Evolutionary conservation across 2,797 vertebrate species (phyloP).

Genomic region (Phrynocephalus guinanensis): DNA sequence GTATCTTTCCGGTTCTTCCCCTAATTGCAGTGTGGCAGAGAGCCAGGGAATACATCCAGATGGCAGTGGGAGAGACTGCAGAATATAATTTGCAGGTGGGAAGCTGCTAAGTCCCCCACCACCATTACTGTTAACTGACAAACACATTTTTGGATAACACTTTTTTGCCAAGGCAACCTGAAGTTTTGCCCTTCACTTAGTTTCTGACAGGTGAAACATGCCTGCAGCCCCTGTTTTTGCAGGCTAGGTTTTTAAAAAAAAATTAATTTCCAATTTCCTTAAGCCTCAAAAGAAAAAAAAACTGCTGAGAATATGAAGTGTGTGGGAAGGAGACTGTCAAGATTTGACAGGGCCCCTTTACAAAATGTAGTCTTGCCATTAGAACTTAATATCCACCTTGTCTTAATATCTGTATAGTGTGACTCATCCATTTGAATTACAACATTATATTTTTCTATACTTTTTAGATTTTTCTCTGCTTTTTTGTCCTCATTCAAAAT

Average conservation of each 20-base stretch:
- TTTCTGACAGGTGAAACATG: neutral
- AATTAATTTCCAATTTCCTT: neutral
- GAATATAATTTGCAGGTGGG: neutral
- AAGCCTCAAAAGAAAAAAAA: neutral
- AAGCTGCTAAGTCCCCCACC: neutral
- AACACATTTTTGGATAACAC: neutral
- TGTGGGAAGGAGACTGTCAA: rapidly evolving
- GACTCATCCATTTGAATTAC: neutral
- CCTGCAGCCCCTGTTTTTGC: neutral
- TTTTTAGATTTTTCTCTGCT: neutral
- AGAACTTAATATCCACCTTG: neutral
- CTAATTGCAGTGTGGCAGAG: no score
- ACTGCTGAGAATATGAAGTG: neutral
- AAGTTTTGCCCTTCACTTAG: neutral
- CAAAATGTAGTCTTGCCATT: neutral
- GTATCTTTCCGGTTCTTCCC: neutral
- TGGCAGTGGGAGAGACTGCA: neutral
- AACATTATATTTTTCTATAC: conserved; percentile 3
- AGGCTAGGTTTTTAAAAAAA: neutral
- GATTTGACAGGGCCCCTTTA: neutral
- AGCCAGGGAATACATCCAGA: neutral
- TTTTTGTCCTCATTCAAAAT: neutral
- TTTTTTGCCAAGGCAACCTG: neutral
- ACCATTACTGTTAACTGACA: neutral
- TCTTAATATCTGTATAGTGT: neutral